Evolutionary conservation across 2,888 invertebrate species (phyloP), one percentile per base, ranked within the genome.

Genomic region (Cryptocephalus primarius): DNA sequence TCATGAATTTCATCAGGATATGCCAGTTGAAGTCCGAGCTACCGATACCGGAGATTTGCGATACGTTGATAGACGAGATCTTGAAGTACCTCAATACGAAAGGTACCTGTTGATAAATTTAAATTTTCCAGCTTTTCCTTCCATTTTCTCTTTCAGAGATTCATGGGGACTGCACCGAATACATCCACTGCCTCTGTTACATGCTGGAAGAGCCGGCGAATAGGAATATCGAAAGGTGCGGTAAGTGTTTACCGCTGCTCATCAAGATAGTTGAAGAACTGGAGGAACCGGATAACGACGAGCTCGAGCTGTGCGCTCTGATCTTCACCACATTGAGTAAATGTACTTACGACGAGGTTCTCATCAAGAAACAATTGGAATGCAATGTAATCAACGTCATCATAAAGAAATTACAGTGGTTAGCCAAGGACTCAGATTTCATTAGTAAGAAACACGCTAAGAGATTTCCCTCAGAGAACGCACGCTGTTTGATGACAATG

Each of bases 11-110:
- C 36, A 56, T 61, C 11, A 53, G 53, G 45, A 56, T 61, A 6
- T 59, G 60, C 39, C 58, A 58, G 33, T 49, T 63, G 12, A 60
- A 61, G 44, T 67, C 67, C 0, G 70, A 70, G 50, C 47, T 70
- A 43, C 70, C 69, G 1, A 54, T 67, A 10, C 57, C 55, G 8
- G 62, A 63, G 41, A 64, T 68, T 9, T 64, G 59, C 46, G 53
- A 59, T 33, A 60, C 57, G 43, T 60, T 69, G 40, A 56, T 64
- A 8, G 59, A 60, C 8, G 59, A 59, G 41, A 52, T 62, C 31
- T 53, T 64, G 32, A 52, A 60, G 11, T 52, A 60, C 41, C 51
- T 58, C 8, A 49, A 56, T 34, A 48, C 55, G 9, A 51, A 57
- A 50, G 59, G 60, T 59, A 51, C 13, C 31, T 22, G 22, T 6